A percentile compares a stretch with the other conserved stretches of the same genome.
Evolutionary conservation across 2,888 invertebrate species (phyloP).

Genomic region (Arge pagana): DNA sequence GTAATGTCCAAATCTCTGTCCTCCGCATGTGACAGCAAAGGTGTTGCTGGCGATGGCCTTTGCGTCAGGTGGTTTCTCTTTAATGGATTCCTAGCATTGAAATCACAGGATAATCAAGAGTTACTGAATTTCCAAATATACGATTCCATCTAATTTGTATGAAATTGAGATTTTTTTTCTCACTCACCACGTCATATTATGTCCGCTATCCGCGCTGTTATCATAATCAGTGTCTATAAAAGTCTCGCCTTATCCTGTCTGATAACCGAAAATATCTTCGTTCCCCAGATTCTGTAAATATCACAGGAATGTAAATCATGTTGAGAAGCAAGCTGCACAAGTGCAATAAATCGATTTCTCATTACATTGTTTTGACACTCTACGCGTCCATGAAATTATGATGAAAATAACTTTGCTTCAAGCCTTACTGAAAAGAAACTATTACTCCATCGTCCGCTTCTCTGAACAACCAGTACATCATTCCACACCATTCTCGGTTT

Average conservation of each 20-base stretch:
- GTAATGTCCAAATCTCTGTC: conserved; percentile 52
- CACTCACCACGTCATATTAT: conserved; percentile 21
- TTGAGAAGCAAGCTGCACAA: too few relatives aligned
- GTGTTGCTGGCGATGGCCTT: conserved; percentile 50
- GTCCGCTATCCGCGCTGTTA: conserved; percentile 9
- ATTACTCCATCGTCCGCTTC: too few relatives aligned
- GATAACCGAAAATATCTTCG: conserved; percentile 6
- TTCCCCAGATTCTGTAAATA: too few relatives aligned
- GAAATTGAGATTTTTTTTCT: not conserved
- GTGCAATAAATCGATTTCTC: too few relatives aligned
- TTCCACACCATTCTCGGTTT: too few relatives aligned
- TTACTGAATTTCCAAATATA: not conserved
- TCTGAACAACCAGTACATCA: too few relatives aligned
- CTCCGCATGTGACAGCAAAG: conserved; percentile 46
- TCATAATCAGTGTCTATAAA: conserved; percentile 11
- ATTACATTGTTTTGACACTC: too few relatives aligned
- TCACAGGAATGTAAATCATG: too few relatives aligned
- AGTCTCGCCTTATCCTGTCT: conserved; percentile 6
- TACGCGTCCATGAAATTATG: too few relatives aligned
- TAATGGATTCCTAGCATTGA: conserved; percentile 49
- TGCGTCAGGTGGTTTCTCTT: conserved; percentile 47
- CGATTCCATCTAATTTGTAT: not conserved
- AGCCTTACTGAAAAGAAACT: too few relatives aligned
- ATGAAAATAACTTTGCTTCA: too few relatives aligned
- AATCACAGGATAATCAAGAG: too few relatives aligned